Percentiles rank a stretch among this genome's conserved stretches.
phyloP scores from a whole-genome alignment of 2,113 vertebrate genomes.

The Desmodus rotundus region DNA sequence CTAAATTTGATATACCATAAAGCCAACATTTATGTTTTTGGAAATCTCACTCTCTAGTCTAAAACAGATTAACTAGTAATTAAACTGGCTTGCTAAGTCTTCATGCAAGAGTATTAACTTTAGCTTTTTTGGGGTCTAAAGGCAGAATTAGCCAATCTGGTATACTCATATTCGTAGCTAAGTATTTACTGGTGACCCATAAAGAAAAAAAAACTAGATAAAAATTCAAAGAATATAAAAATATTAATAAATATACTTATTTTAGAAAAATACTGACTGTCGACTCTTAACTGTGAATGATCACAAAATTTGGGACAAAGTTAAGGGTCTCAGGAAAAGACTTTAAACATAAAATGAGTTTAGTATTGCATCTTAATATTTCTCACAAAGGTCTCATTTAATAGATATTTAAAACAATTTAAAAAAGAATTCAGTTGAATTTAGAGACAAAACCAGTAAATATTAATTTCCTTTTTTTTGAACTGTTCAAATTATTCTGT shows the following conservation, averaged over 20 bases:
- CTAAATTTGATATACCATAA: not conserved
- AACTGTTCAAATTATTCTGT: not conserved
- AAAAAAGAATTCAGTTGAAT: not conserved
- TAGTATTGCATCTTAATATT: not conserved
- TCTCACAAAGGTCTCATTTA: not conserved
- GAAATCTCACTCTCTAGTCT: not conserved
- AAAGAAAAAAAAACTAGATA: not conserved
- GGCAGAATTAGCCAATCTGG: not conserved
- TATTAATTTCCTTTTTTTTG: not conserved
- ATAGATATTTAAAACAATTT: not conserved
- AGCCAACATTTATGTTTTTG: not conserved
- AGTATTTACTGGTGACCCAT: not conserved
- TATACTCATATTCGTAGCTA: not conserved
- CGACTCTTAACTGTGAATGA: not conserved
- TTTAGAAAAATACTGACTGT: not conserved
- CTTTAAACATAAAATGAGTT: not conserved
- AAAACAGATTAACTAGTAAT: not conserved
- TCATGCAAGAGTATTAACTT: not conserved
- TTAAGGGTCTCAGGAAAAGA: not conserved
- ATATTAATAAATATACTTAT: not conserved
- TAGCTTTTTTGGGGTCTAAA: not conserved
- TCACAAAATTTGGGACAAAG: not conserved
- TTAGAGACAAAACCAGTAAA: not conserved
- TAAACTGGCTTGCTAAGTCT: not conserved
- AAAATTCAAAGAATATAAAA: not conserved